Evolutionary conservation across 2,113 vertebrate genomes (phyloP), one percentile per base, ranked within the genome.

Genomic region (Melanotaenia duboulayi): DNA sequence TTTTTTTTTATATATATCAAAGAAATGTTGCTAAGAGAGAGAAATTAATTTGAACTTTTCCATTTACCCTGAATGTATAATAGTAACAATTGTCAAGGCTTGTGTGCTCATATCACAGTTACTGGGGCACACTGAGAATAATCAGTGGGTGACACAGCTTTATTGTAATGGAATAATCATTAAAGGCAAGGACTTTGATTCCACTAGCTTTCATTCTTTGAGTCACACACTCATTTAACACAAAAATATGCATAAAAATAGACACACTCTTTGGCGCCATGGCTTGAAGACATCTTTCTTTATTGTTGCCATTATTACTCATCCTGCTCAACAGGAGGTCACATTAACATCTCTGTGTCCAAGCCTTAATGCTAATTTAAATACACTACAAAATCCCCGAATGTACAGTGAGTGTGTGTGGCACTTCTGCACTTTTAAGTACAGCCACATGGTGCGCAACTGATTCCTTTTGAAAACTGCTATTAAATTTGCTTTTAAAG

Each of bases 131-230:
- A 57, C n/a, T 62, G 23, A 39, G 25, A 19, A 35, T 58, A 51
- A 32, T 71, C 23, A 40, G 37, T 44, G 37, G 52, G 11, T 44
- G 65, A 65, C 10, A 23, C 40, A 24, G 42, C 24, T 46, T 19
- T 50, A 46, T 55, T 66, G 11, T 55, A 62, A 81, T 76, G 20
- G 65, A 55, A 40, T 16, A 61, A 63, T 86, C 57, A 59, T 84
- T 50, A 63, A 52, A 52, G 57, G 6, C 32, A 56, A 22, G 24
- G 28, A 22, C 65, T 68, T 25, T n/a, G 54, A 80, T 58, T 78
- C 20, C 35, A 46, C 55, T 14, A 24, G 25, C 46, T 68, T 44
- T 24, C 44, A 66, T 80, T 73, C 44, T 72, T 59, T 62, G 46
- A 50, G 39, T 65, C 28, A 51, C 19, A 44, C 28, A 25, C 35